Evolutionary conservation across 2,797 vertebrate species (phyloP), one percentile per base, ranked within the genome.

Genomic region (Muscicapa comitata): DNA sequence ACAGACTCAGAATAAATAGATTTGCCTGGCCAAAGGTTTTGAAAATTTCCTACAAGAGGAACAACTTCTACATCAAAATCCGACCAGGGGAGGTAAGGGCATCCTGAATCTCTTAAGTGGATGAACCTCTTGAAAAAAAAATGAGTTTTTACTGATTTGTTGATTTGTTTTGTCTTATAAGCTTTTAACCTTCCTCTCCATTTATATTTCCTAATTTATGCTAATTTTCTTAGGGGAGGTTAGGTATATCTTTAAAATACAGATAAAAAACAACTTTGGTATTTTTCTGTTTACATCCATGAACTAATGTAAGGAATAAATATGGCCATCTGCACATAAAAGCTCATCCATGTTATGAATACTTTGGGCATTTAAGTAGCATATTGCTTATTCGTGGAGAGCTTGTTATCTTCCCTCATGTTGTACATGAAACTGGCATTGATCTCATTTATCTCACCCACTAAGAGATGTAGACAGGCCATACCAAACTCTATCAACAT

Each of bases 11-110:
- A 93, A 99, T 99, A 98, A 99, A 99, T 93, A 98, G 99, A 94
- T 99, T 99, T 57, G 99, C 99, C 73, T 99, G 99, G 99, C 99
- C 99, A 62, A 99, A 99, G 96, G 99, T 99, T 96, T 98, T 99
- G 94, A 99, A 99, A 98, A 99, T 99, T 97, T 99, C 99, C 67
- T 99, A 99, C 98, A 99, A 99, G 98, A 98, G 99, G 95, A 99
- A 99, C 97, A 99, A 99, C 97, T 99, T 99, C 97, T 99, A 99
- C 98, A 99, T 99, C 97, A 99, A 99, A 97, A 99, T 99, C 94
- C 98, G 99, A 16, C 99, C 99, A 0, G 99, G 99, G 63, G 99
- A 99, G 99, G 99, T 99, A 97, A 98, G 97, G 85, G 23, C 25
- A 25, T 43, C 59, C 53, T n/a, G 67, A 40, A 16, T 35, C 33